phyloP scores from a whole-genome alignment of 1,140 invertebrate genomes.

The Metaphire vulgaris region DNA sequence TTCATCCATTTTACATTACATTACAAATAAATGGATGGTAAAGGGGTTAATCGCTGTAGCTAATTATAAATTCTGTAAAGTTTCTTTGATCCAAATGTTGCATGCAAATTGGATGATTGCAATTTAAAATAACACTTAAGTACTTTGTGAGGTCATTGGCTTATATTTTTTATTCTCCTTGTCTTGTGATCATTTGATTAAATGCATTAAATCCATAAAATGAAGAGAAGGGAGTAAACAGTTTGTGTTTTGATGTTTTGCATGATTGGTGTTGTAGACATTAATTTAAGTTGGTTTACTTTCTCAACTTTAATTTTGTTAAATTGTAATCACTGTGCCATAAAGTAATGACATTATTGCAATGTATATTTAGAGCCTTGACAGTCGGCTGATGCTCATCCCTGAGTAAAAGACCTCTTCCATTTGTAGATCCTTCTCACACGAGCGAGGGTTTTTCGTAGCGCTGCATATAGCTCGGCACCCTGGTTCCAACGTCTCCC shows the following conservation, averaged over 20 bases:
- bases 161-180: too few species aligned
- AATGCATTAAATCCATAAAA: too few species aligned
- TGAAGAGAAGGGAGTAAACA: too few species aligned
- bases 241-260: background rate
- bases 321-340: background rate
- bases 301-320: background rate
- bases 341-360: background rate
- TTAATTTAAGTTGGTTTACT: background rate
- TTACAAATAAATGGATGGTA: too few species aligned
- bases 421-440: background rate
- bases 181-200: too few species aligned
- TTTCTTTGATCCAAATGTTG: too few species aligned
- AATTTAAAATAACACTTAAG: too few species aligned
- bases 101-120: too few species aligned
- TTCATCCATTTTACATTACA: too few species aligned
- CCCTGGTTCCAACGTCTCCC: background rate
- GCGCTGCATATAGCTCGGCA: background rate
- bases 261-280: background rate
- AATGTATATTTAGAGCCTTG: conserved; percentile 1
- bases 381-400: background rate
- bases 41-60: too few species aligned
- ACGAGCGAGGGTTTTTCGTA: background rate
- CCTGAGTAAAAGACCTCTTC: background rate
- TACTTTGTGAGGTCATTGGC: too few species aligned
- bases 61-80: too few species aligned